phyloP scores from a whole-genome alignment of 2,888 invertebrate genomes.

The Lobophora halterata region DNA sequence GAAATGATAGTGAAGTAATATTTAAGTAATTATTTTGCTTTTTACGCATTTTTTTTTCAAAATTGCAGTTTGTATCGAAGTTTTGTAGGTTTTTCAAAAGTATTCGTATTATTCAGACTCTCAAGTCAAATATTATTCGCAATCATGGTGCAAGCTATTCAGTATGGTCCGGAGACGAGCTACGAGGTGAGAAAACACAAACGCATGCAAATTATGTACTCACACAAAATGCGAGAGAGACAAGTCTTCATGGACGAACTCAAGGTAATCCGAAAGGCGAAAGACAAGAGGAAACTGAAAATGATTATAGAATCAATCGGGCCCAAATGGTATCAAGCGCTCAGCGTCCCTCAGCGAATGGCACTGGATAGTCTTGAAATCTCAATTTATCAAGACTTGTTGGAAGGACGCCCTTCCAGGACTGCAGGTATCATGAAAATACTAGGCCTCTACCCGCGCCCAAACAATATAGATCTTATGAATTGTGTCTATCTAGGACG shows the following conservation, averaged over 20 bases:
- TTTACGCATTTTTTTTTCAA: slow-evolving; percentile 42
- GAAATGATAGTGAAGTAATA: slow-evolving; percentile 9
- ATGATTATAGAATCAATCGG: slow-evolving; percentile 47
- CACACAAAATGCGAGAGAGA: slow-evolving; percentile 51
- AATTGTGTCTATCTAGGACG: slow-evolving; percentile 52
- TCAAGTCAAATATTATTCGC: background rate
- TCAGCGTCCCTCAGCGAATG: slow-evolving; percentile 58
- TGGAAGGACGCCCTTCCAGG: slow-evolving; percentile 58
- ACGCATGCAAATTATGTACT: slow-evolving; percentile 52
- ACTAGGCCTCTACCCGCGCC: slow-evolving; percentile 57
- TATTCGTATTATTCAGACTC: too few relatives aligned
- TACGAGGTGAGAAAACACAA: slow-evolving; percentile 41
- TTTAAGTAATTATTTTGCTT: background rate
- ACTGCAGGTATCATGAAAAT: slow-evolving; percentile 45
- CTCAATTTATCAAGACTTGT: slow-evolving; percentile 60
- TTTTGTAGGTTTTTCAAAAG: slow-evolving; percentile 1
- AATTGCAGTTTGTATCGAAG: slow-evolving; percentile 45
- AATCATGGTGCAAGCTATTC: slow-evolving; percentile 15
- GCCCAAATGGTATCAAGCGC: slow-evolving; percentile 67
- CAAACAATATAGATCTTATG: slow-evolving; percentile 52
- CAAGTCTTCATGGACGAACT: slow-evolving; percentile 65
- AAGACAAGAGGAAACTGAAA: slow-evolving; percentile 37
- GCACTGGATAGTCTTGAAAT: slow-evolving; percentile 52
- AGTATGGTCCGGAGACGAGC: slow-evolving; percentile 42
- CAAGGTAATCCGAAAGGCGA: slow-evolving; percentile 46